phyloP scores from a whole-genome alignment of 2,888 invertebrate species.

The Lasioglossum leucozonium region DNA sequence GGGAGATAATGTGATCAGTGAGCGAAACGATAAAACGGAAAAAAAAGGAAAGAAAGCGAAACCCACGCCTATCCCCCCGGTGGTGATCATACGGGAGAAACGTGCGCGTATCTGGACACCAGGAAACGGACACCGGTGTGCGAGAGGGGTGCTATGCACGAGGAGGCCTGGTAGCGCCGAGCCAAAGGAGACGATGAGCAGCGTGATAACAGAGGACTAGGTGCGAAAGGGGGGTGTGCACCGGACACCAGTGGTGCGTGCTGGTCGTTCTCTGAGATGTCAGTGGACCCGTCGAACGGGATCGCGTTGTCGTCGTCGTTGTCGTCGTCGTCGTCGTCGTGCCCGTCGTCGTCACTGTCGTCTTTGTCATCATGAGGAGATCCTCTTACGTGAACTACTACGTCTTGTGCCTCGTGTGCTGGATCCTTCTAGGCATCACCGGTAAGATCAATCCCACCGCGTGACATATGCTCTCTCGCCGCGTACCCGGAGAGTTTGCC shows the following conservation, averaged over 20 bases:
- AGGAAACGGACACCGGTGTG: slow-evolving; percentile 8
- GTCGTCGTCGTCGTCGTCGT: slow-evolving; percentile 61
- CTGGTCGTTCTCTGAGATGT: slow-evolving; percentile 75
- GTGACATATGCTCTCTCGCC: slow-evolving; percentile 40
- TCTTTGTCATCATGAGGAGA: slow-evolving; percentile 82
- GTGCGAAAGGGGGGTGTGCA: slow-evolving; percentile 50
- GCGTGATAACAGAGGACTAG: slow-evolving; percentile 62
- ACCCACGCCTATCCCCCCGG: neutral
- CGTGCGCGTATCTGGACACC: slow-evolving; percentile 29
- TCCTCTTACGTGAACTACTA: slow-evolving; percentile 84
- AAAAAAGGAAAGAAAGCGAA: neutral
- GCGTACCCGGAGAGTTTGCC: neutral
- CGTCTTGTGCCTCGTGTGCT: slow-evolving; percentile 84
- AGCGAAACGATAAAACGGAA: too few relatives aligned
- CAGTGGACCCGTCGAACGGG: slow-evolving; percentile 72
- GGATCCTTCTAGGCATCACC: slow-evolving; percentile 83
- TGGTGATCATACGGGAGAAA: slow-evolving; percentile 31
- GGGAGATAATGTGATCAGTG: slow-evolving; percentile 64
- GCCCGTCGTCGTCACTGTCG: slow-evolving; percentile 49
- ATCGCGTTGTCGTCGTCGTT: slow-evolving; percentile 65
- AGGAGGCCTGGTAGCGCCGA: slow-evolving; percentile 67
- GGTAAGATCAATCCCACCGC: slow-evolving; percentile 76
- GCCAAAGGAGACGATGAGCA: slow-evolving; percentile 60
- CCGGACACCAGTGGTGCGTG: slow-evolving; percentile 46
- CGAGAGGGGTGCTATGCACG: slow-evolving; percentile 57